These are phyloP conservation scores for Stenodema calcarata DNA, from an alignment of 2,888 invertebrate genomes.

Conservation along the genomic window DNA sequence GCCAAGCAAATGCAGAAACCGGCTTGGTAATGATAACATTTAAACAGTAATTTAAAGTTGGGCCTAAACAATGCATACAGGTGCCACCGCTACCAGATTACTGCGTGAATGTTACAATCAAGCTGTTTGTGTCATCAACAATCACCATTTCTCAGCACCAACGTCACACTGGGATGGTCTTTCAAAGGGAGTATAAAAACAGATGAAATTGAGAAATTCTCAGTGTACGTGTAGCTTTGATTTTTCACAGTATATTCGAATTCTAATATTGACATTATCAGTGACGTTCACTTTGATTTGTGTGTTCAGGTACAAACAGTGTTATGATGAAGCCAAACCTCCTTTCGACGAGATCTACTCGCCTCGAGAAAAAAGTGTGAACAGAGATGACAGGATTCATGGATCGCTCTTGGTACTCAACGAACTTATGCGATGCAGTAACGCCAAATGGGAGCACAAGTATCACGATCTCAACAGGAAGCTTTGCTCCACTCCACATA, in stretches of 20 bases:
- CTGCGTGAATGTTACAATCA: too few relatives aligned
- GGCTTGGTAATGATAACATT: constrained; percentile 70
- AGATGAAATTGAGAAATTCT: too few relatives aligned
- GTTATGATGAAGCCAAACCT: constrained; percentile 86
- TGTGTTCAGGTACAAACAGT: constrained; percentile 75
- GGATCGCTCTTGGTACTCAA: constrained; percentile 92
- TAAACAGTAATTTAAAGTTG: too few relatives aligned
- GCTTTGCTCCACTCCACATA: constrained; percentile 46
- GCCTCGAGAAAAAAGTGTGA: constrained; percentile 76
- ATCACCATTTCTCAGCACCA: too few relatives aligned
- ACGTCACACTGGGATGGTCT: too few relatives aligned
- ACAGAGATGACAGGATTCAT: constrained; percentile 89
- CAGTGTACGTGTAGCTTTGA: too few relatives aligned
- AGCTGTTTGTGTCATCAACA: too few relatives aligned
- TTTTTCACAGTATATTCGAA: too few relatives aligned
- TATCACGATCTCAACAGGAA: constrained; percentile 70
- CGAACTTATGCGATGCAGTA: constrained; percentile 89
- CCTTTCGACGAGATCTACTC: constrained; percentile 74
- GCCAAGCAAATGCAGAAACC: constrained; percentile 88
- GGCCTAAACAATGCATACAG: too few relatives aligned
- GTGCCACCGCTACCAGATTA: too few relatives aligned
- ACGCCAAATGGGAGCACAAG: constrained; percentile 84
- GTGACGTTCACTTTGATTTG: not conserved
- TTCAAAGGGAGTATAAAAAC: too few relatives aligned
- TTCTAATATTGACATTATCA: too few relatives aligned